These are phyloP conservation scores for Salvelinus alpinus DNA, from an alignment of 2,113 vertebrate genomes.

Conservation along the genomic window DNA sequence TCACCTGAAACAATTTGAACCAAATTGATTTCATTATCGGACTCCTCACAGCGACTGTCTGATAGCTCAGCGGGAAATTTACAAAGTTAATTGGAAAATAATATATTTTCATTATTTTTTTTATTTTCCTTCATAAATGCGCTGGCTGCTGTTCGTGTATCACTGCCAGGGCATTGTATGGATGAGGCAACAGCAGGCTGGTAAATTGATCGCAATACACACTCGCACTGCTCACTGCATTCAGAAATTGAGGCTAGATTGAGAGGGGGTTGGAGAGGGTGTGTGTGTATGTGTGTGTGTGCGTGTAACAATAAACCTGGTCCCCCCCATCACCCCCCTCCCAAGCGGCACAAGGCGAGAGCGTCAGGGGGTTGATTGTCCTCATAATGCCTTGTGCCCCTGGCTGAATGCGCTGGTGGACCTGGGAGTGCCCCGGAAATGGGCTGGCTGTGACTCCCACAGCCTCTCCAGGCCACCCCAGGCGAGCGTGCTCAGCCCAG, in stretches of 20 bases:
- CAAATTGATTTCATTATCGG: constrained; percentile 80
- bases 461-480: constrained; percentile 54
- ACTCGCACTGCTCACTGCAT: constrained; percentile 1
- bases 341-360: constrained; percentile 19
- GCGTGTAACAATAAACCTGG: neutral
- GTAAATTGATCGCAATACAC: neutral
- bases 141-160: constrained; percentile 11
- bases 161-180: neutral
- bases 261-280: neutral
- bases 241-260: neutral
- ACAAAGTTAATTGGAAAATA: constrained; percentile 76
- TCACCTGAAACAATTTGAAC: constrained; percentile 78
- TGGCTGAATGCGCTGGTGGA: constrained; percentile 56
- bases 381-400: constrained; percentile 60
- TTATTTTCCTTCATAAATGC: constrained; percentile 1
- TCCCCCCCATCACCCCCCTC: neutral
- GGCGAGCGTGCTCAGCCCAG: constrained; percentile 42
- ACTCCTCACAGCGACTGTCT: constrained; percentile 56
- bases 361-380: constrained; percentile 65
- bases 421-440: constrained; percentile 58
- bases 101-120: constrained; percentile 63
- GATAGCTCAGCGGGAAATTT: constrained; percentile 73
- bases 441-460: constrained; percentile 40
- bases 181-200: constrained; percentile 28
- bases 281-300: constrained; percentile 3